A percentile compares a stretch with the other conserved stretches of the same genome.
Evolutionary conservation across 2,888 invertebrate species (phyloP).

Genomic region (Eremobia ochroleuca): DNA sequence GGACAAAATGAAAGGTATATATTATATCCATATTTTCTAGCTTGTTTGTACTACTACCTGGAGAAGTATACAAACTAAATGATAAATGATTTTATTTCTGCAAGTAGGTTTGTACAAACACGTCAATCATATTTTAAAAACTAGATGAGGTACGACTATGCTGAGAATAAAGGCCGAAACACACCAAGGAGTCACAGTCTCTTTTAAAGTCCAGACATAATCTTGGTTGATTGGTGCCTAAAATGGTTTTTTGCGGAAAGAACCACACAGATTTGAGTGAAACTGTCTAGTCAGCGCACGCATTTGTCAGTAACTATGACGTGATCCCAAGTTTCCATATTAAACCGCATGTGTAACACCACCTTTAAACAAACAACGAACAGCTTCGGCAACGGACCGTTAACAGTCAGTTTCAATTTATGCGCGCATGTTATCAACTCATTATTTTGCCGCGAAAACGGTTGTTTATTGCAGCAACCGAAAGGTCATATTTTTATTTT

Average conservation of each 20-base stretch:
- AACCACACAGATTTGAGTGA: background rate
- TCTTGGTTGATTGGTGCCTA: background rate
- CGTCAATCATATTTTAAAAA: too few species aligned
- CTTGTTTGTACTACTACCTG: too few species aligned
- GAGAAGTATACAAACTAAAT: too few species aligned
- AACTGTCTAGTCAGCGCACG: background rate
- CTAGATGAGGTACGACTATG: too few species aligned
- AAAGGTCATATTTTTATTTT: conserved; percentile 39
- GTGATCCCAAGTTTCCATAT: background rate
- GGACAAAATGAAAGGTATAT: too few species aligned
- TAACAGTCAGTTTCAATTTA: conserved; percentile 63
- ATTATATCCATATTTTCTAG: too few species aligned
- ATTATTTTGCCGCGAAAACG: conserved; percentile 64
- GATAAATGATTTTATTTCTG: too few species aligned
- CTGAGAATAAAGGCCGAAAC: too few species aligned
- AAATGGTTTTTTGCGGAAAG: background rate
- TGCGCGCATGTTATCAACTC: conserved; percentile 62
- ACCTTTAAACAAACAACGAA: conserved; percentile 21
- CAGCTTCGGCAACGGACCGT: conserved; percentile 35
- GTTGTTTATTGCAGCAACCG: conserved; percentile 12
- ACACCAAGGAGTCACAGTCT: too few species aligned
- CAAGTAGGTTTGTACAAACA: too few species aligned
- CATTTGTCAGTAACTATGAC: background rate
- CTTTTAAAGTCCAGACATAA: background rate
- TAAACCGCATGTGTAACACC: conserved; percentile 3